Base-by-base conservation (phyloP, 2,113 vertebrate genomes). In the Monopterus albus region DNA sequence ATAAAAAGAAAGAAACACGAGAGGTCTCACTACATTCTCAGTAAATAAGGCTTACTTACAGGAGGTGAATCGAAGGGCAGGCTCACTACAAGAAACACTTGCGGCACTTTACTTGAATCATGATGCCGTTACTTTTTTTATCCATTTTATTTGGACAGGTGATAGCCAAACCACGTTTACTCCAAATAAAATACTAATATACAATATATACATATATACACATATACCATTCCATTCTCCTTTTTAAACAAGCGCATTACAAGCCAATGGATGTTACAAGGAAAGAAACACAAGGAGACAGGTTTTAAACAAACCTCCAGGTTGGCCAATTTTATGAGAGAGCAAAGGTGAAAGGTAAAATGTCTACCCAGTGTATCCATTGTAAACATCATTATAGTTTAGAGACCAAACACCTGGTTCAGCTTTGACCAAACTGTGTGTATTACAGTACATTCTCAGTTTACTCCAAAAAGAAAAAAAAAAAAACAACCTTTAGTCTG, bases 1-100 rank as follows among this genome's bases (percentile, higher is more conserved):
- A n/a, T n/a, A n/a, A n/a, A n/a, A n/a, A n/a, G n/a, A n/a, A n/a
- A n/a, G n/a, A n/a, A n/a, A n/a, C n/a, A n/a, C n/a, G n/a, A 47
- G 75, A 80, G 89, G 87, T 91, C 90, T 45, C 47, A n/a, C 33
- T 28, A 15, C 43, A 75, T 66, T 69, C 68, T 59, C 58, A 50
- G 42, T 52, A 2, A 63, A 67, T 67, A 65, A 20, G 11, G 25
- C 31, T 67, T 14, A 29, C 36, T 61, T 61, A 49, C 3, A 39
- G 15, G 36, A 68, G 29, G 58, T 29, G 23, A 52, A 49, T 61
- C 21, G 45, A 18, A 46, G 18, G 3, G 10, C 46, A n/a, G 0
- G 13, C 0, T 39, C 17, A 6, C 23, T 18, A 11, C 38, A 17
- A 10, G n/a, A 8, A 2, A 25, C 29, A 3, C 38, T 53, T 0